These are phyloP conservation scores for Torymus auratus DNA, from an alignment of 2,888 invertebrate genomes.

Conservation along the genomic window DNA sequence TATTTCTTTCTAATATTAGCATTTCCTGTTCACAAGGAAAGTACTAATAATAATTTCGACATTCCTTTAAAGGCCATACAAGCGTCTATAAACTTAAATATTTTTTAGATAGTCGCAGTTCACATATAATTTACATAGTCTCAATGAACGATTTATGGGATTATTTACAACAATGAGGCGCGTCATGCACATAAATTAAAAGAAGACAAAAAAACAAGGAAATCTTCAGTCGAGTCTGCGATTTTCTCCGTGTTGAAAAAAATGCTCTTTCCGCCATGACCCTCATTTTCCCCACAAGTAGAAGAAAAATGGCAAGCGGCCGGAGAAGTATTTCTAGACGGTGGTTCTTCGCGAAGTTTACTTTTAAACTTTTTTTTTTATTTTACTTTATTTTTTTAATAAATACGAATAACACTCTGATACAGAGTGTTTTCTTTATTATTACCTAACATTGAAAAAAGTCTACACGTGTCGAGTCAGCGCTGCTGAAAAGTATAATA, in stretches of 20 bases:
- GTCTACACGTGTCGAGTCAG: conserved; percentile 26
- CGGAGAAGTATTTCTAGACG: conserved; percentile 28
- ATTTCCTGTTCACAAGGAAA: neutral
- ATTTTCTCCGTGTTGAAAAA: conserved; percentile 33
- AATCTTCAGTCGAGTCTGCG: conserved; percentile 47
- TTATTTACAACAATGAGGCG: conserved; percentile 68
- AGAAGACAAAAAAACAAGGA: conserved; percentile 33
- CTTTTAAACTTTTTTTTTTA: neutral
- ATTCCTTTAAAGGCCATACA: conserved; percentile 33
- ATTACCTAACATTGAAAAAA: conserved; percentile 61
- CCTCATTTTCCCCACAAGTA: conserved; percentile 3
- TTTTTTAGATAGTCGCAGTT: conserved; percentile 45
- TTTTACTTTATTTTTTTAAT: conserved; percentile 59
- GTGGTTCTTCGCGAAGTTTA: conserved; percentile 42
- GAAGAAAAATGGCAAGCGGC: conserved; percentile 4
- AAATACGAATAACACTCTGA: conserved; percentile 71
- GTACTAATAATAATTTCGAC: conserved; percentile 20
- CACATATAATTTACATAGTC: conserved; percentile 62
- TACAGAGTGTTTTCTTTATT: conserved; percentile 67
- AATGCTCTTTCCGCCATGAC: conserved; percentile 4
- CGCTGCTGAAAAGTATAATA: conserved; percentile 35
- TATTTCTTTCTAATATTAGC: neutral
- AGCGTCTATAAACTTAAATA: conserved; percentile 38
- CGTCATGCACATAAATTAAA: conserved; percentile 64
- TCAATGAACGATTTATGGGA: conserved; percentile 62